Percentiles rank a stretch among this genome's conserved stretches.
phyloP scores from a whole-genome alignment of 2,888 invertebrate species.

The Nemurella pictetii region DNA sequence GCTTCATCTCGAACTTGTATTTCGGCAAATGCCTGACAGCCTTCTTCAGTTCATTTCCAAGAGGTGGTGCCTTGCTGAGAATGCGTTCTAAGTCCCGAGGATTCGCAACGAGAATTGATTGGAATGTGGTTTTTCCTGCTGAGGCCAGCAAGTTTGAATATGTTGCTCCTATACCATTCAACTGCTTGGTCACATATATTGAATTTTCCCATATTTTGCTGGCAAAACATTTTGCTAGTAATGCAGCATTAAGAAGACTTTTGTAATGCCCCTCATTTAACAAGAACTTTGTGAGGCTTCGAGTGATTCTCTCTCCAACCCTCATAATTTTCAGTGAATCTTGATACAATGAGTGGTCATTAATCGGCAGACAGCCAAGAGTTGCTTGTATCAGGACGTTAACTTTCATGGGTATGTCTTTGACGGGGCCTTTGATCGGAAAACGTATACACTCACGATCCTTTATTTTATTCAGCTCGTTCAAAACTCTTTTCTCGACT shows the following conservation, averaged over 20 bases:
- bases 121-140: slow-evolving; percentile 68
- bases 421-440: slow-evolving; percentile 71
- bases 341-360: slow-evolving; percentile 68
- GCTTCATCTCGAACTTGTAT: slow-evolving; percentile 55
- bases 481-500: slow-evolving; percentile 70
- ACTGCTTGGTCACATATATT: slow-evolving; percentile 66
- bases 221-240: slow-evolving; percentile 67
- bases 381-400: slow-evolving; percentile 76
- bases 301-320: slow-evolving; percentile 67
- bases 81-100: slow-evolving; percentile 78
- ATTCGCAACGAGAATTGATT: slow-evolving; percentile 65
- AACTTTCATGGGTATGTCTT: slow-evolving; percentile 72
- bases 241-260: slow-evolving; percentile 61
- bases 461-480: slow-evolving; percentile 68
- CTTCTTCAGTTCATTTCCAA: slow-evolving; percentile 68
- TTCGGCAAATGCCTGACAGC: slow-evolving; percentile 65
- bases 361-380: slow-evolving; percentile 68
- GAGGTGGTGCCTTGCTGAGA: slow-evolving; percentile 71
- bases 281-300: slow-evolving; percentile 55
- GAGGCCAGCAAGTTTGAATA: slow-evolving; percentile 65
- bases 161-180: slow-evolving; percentile 70
- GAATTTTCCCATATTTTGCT: slow-evolving; percentile 78
- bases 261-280: slow-evolving; percentile 52
- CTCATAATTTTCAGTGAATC: slow-evolving; percentile 71
- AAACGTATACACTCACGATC: slow-evolving; percentile 63